Conservation (phyloP, 2,888 invertebrate species). For the Drosophila eohydei region DNA sequence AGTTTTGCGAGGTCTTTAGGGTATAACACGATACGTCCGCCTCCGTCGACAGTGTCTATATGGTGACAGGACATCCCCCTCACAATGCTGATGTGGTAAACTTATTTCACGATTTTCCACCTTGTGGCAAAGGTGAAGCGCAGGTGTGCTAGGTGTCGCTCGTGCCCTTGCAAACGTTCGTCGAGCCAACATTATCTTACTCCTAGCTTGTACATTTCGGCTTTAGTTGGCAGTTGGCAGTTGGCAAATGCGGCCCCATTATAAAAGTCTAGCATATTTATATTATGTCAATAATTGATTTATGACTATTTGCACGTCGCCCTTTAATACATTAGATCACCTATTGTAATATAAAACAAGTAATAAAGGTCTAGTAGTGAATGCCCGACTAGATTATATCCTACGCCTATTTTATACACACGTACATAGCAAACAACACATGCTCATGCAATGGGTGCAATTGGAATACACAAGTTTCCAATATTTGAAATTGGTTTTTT, state of each 20-base stretch:
- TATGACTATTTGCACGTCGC: conserved; percentile 37
- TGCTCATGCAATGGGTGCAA: too few species aligned
- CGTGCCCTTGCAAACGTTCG: conserved; percentile 47
- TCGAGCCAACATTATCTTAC: conserved; percentile 20
- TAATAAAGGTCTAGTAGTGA: too few species aligned
- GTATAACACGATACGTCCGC: neutral
- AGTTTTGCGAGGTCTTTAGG: conserved; percentile 47
- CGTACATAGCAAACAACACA: too few species aligned
- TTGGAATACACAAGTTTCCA: too few species aligned
- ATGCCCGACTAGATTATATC: too few species aligned
- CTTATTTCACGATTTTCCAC: conserved; percentile 5
- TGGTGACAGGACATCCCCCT: conserved; percentile 23
- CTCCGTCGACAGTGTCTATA: neutral
- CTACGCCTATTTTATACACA: too few species aligned
- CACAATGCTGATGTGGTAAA: conserved; percentile 32
- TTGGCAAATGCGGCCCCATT: conserved; percentile 42
- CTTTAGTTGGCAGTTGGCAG: neutral
- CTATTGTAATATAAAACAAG: neutral
- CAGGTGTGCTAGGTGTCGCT: conserved; percentile 47
- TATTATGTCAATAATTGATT: conserved; percentile 66
- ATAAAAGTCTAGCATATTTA: conserved; percentile 44
- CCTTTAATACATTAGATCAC: conserved; percentile 7
- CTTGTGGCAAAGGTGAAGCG: conserved; percentile 1
- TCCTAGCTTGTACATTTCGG: conserved; percentile 1
- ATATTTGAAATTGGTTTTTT: too few species aligned